Evolutionary conservation across 2,888 invertebrate species (phyloP), one percentile per base, ranked within the genome.

Genomic region (Chrysina gloriosa): DNA sequence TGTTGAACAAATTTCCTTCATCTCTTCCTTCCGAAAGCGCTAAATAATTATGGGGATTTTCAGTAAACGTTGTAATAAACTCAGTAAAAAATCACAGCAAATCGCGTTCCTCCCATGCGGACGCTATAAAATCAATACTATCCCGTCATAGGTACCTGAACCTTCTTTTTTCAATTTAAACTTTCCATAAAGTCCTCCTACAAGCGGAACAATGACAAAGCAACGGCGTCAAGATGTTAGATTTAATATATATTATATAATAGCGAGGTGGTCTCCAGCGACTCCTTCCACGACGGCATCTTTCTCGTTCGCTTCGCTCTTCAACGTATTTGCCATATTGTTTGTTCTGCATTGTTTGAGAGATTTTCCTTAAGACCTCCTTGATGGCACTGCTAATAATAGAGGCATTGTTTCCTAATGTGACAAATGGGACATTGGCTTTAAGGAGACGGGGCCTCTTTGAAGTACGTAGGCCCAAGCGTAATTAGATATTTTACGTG

Each of bases 401-500:
- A 50, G 50, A 27, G 7, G 50, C 27, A 50, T 50, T 14, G 50
- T 27, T 50, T 50, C 50, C 7, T 29, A 27, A 50, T 50, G 50
- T 50, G 50, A 50, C 50, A 50, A 50, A 50, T 31, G 50, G 50
- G 50, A 14, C 50, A 14, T 50, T 50, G 50, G 27, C 29, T 50
- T 25, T 50, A 50, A 11, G 7, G 34, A 3, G 25, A 14, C 48
- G 11, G 14, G 2, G 6, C 29, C 27, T 14, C 29, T 27, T 50
- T 27, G 16, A 50, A 21, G 50, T 50, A n/a, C 3, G 29, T 11
- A n/a, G n/a, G n/a, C n/a, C 7, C 14, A 50, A 50, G 29, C 7
- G 5, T 27, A 50, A 50, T 50, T 50, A 50, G 14, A 16, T 50
- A 50, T 50, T 50, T n/a, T 27, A 16, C 21, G 6, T 6, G 27